Percentiles rank a stretch among this genome's conserved stretches.
phyloP scores from a whole-genome alignment of 53 echinoderm and acorn worm genomes.

The Luidia sarsii region DNA sequence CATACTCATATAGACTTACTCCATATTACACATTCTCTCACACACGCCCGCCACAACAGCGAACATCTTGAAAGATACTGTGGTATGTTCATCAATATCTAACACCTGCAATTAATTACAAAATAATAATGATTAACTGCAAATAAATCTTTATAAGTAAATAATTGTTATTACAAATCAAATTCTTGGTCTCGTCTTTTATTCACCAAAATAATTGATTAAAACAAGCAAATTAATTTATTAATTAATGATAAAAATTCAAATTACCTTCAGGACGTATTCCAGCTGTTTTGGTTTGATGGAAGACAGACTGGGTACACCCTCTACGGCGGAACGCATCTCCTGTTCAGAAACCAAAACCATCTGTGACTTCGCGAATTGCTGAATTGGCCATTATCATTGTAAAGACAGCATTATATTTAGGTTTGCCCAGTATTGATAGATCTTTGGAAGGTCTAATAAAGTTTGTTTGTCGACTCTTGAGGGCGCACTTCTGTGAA shows the following conservation, averaged over 20 bases:
- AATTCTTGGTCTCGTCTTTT: too few species aligned
- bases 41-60: conserved; percentile 86
- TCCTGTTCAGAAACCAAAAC: conserved; percentile 60
- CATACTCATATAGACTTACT: conserved; percentile 83
- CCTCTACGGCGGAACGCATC: conserved; percentile 79
- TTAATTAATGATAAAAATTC: neutral
- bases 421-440: too few species aligned
- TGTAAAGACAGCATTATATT: too few species aligned
- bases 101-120: conserved; percentile 78
- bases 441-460: too few species aligned
- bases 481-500: too few species aligned
- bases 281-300: conserved; percentile 86
- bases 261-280: conserved; percentile 82
- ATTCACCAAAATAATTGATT: too few species aligned
- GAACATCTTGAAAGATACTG: conserved; percentile 89
- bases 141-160: neutral
- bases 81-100: conserved; percentile 80
- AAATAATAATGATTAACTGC: too few species aligned
- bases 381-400: too few species aligned
- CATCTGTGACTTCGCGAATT: too few species aligned
- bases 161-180: neutral
- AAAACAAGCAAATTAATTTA: neutral
- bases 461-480: too few species aligned
- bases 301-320: conserved; percentile 70
- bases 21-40: conserved; percentile 89